Evolutionary conservation across 2,888 invertebrate species (phyloP).

Genomic region (Ophioninae sp.): DNA sequence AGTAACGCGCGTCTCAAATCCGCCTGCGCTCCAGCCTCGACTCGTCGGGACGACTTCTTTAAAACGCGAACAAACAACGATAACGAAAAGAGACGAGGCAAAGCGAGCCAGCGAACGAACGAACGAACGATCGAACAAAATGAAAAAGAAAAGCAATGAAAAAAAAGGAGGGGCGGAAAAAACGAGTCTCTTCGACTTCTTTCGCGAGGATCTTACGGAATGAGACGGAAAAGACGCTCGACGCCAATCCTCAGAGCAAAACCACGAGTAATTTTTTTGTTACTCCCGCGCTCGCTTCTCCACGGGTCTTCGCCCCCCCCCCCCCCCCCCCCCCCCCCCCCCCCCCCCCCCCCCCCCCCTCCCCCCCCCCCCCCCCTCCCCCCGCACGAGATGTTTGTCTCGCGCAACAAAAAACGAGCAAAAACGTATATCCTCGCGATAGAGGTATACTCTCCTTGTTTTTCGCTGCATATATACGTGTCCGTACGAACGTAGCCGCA

Average conservation of each 20-base stretch:
- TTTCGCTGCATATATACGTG: slow-evolving; percentile 14
- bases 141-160: slow-evolving; percentile 11
- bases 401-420: slow-evolving; percentile 74
- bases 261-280: slow-evolving; percentile 59
- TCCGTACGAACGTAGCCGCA: slow-evolving; percentile 19
- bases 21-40: slow-evolving; percentile 21
- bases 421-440: slow-evolving; percentile 76
- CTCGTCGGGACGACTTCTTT: slow-evolving; percentile 7
- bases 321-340: slow-evolving; percentile 16
- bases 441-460: slow-evolving; percentile 45
- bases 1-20: slow-evolving; percentile 8
- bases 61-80: slow-evolving; percentile 22
- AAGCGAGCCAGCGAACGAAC: slow-evolving; percentile 3
- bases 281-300: slow-evolving; percentile 46
- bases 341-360: slow-evolving; percentile 15
- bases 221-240: slow-evolving; percentile 65
- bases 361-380: neutral
- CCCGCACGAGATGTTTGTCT: slow-evolving; percentile 63
- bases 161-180: slow-evolving; percentile 14
- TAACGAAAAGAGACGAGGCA: slow-evolving; percentile 15
- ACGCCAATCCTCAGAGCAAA: slow-evolving; percentile 66
- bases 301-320: slow-evolving; percentile 13
- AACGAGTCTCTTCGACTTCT: slow-evolving; percentile 54
- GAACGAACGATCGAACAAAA: neutral
- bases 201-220: slow-evolving; percentile 54